Evolutionary conservation across 1,140 invertebrate genomes (phyloP).

Genomic region (Pantala flavescens): DNA sequence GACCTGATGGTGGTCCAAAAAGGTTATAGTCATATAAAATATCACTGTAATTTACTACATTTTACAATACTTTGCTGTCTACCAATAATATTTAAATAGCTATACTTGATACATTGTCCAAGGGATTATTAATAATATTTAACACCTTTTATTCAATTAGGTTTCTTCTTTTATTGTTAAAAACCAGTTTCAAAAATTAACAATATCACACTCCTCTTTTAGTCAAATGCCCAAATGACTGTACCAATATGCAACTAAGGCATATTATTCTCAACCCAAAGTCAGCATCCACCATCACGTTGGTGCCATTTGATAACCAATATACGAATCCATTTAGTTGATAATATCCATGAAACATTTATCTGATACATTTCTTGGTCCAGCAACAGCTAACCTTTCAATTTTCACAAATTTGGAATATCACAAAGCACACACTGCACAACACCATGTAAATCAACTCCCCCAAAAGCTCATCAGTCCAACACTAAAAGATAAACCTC

Average conservation of each 20-base stretch:
- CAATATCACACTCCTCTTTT: slow-evolving; percentile 9
- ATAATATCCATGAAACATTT: slow-evolving; percentile 6
- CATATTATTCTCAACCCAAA: not conserved
- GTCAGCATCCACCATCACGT: not conserved
- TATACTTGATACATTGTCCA: too few relatives aligned
- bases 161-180: slow-evolving; percentile 2
- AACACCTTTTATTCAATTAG: too few relatives aligned
- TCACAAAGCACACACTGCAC: slow-evolving; percentile 8
- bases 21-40: too few relatives aligned
- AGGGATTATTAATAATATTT: too few relatives aligned
- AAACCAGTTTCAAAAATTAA: slow-evolving; percentile 10
- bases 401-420: not conserved
- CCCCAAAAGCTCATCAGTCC: not conserved
- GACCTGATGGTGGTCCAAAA: too few relatives aligned
- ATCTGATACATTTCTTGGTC: not conserved
- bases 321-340: not conserved
- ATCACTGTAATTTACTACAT: too few relatives aligned
- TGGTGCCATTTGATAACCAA: not conserved
- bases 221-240: not conserved
- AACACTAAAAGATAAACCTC: not conserved
- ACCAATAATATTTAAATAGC: too few relatives aligned
- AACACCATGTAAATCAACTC: not conserved
- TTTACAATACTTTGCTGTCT: too few relatives aligned
- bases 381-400: not conserved
- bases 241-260: not conserved